Evolutionary conservation across 2,888 invertebrate species (phyloP), one percentile per base, ranked within the genome.

Genomic region (Macrosoma leucophasiata): DNA sequence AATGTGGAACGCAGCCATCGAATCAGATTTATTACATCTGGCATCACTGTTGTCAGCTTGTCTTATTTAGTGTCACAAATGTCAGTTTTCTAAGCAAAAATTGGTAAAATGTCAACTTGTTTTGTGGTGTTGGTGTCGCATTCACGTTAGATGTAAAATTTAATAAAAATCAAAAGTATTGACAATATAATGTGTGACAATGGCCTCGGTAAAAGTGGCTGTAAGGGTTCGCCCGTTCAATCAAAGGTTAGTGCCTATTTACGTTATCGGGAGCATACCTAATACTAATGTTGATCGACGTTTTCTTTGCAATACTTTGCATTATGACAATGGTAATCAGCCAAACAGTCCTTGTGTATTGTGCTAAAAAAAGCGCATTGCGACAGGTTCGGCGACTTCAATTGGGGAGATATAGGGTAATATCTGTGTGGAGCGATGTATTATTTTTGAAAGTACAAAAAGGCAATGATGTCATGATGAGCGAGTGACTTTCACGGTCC

Each of bases 181-280:
- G 55, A 65, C 56, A 69, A 71, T 74, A 84, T 84, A 82, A 84
- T 84, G 84, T 72, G 77, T 75, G 70, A 85, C 64, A 78, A 94
- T 95, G 95, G 95, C 95, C 67, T 95, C 95, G 58, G 92, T 96
- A 62, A 94, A 94, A 88, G 95, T 95, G 69, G 95, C 94, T 63
- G 94, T 94, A 57, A 89, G 94, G 86, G 94, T 94, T 79, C 90
- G 94, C 71, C 94, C 94, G 77, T 94, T 94, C 82, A 94, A 94
- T 85, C 89, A 92, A 82, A 93, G 94, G 94, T 94, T 69, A 64
- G 73, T 33, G 11, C 30, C 46, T 39, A 26, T 39, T 15, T 36
- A 33, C 41, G 44, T 45, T 36, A 41, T 40, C 15, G 36, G 46
- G 54, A 53, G 20, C 21, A 24, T 37, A 33, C 12, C 29, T 29